phyloP scores from a whole-genome alignment of 2,888 invertebrate species.

The Acrobasis suavella region DNA sequence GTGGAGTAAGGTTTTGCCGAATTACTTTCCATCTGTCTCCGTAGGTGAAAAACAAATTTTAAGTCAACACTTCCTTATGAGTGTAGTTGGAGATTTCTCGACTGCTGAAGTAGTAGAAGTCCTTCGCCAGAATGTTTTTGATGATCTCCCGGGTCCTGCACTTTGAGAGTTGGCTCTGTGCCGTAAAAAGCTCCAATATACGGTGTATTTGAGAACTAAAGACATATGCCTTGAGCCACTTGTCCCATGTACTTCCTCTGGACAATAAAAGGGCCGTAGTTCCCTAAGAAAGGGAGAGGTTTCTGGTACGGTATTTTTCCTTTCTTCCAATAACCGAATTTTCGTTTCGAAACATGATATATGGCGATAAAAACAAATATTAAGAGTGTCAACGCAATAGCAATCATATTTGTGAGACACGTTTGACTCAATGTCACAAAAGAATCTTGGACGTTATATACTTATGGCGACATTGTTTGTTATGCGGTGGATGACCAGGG shows the following conservation, averaged over 20 bases:
- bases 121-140: constrained; percentile 48
- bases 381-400: not conserved
- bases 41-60: constrained; percentile 48
- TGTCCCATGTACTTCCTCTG: constrained; percentile 42
- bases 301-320: constrained; percentile 46
- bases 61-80: constrained; percentile 42
- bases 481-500: not conserved
- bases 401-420: constrained; percentile 21
- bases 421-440: too few relatives aligned
- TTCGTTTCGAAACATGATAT: constrained; percentile 40
- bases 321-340: constrained; percentile 52
- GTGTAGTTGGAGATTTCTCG: constrained; percentile 48
- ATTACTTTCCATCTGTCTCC: constrained; percentile 59
- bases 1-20: constrained; percentile 53
- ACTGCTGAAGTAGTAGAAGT: constrained; percentile 54
- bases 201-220: constrained; percentile 49
- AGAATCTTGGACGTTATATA: too few relatives aligned
- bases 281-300: constrained; percentile 55
- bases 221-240: constrained; percentile 46
- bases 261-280: constrained; percentile 50
- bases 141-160: constrained; percentile 55
- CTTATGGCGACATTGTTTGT: not conserved
- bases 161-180: constrained; percentile 56
- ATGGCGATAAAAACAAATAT: constrained; percentile 10
- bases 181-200: constrained; percentile 60